Evolutionary conservation across 2,113 vertebrate species (phyloP).

Genomic region (Malurus alboscapulatus): DNA sequence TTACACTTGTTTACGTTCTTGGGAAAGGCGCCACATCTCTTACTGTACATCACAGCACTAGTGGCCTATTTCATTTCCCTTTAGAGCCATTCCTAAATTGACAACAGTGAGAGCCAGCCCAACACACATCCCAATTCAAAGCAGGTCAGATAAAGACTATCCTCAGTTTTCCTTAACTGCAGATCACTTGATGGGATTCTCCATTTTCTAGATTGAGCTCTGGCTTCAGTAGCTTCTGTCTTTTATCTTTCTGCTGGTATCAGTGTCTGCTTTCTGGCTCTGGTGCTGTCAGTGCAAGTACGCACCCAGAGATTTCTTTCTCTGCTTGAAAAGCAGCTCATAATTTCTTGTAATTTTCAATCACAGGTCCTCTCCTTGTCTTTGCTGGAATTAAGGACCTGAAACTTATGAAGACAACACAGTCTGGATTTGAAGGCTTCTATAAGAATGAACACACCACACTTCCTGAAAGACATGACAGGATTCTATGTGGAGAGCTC

Average conservation of each 20-base stretch:
- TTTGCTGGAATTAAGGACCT: conserved; percentile 89
- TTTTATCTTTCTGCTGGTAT: neutral
- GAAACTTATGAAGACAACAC: conserved; percentile 92
- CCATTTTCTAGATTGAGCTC: neutral
- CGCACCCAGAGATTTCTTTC: neutral
- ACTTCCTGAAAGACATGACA: conserved; percentile 85
- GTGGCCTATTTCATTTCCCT: neutral
- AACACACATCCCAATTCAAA: neutral
- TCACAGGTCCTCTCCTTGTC: conserved; percentile 80
- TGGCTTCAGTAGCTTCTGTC: neutral
- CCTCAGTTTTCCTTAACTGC: neutral
- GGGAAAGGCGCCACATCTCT: neutral
- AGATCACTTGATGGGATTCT: neutral
- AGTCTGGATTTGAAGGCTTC: conserved; percentile 93
- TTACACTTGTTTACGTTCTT: neutral
- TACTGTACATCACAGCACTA: neutral
- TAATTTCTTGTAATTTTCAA: neutral
- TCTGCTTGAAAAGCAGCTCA: neutral
- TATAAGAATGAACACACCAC: conserved; percentile 86
- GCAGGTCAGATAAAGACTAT: neutral
- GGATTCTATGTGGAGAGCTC: conserved; percentile 88
- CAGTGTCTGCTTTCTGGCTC: neutral
- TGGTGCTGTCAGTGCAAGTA: neutral
- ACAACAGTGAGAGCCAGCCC: neutral
- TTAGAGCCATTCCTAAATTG: neutral